Percentiles rank a stretch among this genome's conserved stretches.
Conservation (phyloP, 2,113 vertebrate species). For the Otolemur garnettii region DNA sequence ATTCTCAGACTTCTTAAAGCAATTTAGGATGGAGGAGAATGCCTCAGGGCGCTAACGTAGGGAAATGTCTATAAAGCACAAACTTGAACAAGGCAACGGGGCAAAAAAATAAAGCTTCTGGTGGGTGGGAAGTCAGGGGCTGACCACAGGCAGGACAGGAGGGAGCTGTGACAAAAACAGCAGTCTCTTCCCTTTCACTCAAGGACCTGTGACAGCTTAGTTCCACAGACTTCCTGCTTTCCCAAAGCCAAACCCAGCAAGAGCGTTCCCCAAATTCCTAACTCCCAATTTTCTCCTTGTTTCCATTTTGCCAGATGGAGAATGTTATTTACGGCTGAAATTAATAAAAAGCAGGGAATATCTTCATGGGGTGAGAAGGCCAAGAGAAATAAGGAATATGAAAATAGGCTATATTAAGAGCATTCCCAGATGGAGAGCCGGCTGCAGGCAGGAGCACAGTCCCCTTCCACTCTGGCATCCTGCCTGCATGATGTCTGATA, state of each 20-base stretch:
- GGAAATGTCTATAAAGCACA: background rate
- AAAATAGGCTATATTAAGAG: background rate
- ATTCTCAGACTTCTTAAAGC: background rate
- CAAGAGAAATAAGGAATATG: background rate
- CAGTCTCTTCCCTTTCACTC: fast-evolving
- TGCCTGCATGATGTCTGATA: fast-evolving
- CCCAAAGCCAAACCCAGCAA: background rate
- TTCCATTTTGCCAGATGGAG: background rate
- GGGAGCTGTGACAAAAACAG: background rate
- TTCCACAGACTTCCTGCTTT: background rate
- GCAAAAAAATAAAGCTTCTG: background rate
- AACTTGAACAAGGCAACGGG: background rate
- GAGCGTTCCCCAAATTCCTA: background rate
- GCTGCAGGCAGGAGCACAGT: background rate
- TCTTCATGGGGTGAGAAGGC: background rate
- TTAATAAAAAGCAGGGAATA: background rate
- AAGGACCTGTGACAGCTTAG: background rate
- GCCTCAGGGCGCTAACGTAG: background rate
- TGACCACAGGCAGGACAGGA: background rate
- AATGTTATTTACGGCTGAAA: background rate
- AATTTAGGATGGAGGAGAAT: background rate
- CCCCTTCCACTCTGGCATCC: fast-evolving
- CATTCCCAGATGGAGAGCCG: background rate
- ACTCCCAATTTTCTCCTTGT: background rate
- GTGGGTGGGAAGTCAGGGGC: background rate